Conservation (phyloP, 2,888 invertebrate genomes). For the Agrochola macilenta region DNA sequence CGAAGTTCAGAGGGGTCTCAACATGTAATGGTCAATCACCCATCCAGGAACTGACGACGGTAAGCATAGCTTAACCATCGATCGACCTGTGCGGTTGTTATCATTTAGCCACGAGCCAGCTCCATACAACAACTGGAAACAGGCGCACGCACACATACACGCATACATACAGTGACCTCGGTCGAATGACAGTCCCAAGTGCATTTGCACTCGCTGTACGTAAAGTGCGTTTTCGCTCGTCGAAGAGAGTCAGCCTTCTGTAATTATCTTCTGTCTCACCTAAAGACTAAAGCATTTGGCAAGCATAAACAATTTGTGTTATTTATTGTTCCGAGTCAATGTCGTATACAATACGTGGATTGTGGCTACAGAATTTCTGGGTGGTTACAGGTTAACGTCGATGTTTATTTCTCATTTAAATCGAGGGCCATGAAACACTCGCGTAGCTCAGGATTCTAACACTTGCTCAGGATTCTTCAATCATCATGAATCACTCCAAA, state of each 20-base stretch:
- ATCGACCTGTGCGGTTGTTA: too few relatives aligned
- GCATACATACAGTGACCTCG: not conserved
- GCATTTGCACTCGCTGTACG: not conserved
- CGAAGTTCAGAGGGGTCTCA: too few relatives aligned
- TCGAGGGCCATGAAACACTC: too few relatives aligned
- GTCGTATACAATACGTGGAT: conserved; percentile 38
- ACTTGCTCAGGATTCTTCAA: too few relatives aligned
- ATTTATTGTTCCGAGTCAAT: conserved; percentile 58
- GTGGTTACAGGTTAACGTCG: conserved; percentile 5
- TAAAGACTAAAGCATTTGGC: conserved; percentile 67
- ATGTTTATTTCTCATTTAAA: conserved; percentile 11
- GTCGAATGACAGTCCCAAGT: not conserved
- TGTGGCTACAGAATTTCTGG: conserved; percentile 26
- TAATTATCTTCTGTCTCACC: conserved; percentile 41
- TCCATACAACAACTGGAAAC: not conserved
- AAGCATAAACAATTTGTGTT: conserved; percentile 65
- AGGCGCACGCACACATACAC: not conserved
- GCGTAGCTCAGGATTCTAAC: too few relatives aligned
- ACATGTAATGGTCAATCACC: too few relatives aligned
- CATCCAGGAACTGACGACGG: too few relatives aligned
- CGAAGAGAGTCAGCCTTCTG: not conserved
- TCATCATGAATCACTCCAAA: too few relatives aligned
- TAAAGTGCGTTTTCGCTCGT: not conserved
- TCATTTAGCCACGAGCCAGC: too few relatives aligned
- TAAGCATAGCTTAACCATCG: too few relatives aligned